Conservation (phyloP, 2,113 vertebrate genomes). For the Astur gentilis region DNA sequence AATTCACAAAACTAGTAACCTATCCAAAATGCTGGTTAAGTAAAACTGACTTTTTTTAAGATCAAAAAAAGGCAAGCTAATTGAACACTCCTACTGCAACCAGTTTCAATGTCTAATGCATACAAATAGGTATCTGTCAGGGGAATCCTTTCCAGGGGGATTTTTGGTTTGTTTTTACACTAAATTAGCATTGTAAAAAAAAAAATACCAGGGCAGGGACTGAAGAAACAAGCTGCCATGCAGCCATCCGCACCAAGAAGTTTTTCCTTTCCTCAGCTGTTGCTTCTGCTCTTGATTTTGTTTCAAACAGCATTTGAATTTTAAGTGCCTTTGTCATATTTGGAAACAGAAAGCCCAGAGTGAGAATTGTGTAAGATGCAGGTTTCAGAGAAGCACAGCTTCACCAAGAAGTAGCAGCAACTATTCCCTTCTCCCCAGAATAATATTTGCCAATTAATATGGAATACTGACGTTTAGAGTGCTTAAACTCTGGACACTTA, state of each 20-base stretch:
- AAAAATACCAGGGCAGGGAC: not conserved
- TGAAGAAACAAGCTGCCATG: not conserved
- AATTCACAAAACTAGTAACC: not conserved
- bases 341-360: not conserved
- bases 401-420: not conserved
- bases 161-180: not conserved
- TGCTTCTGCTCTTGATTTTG: not conserved
- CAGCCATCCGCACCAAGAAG: not conserved
- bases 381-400: not conserved
- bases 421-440: not conserved
- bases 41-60: not conserved
- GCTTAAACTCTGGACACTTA: not conserved
- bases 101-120: not conserved
- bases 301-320: not conserved
- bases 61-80: not conserved
- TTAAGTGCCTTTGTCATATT: not conserved
- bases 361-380: not conserved
- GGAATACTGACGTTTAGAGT: not conserved
- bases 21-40: not conserved
- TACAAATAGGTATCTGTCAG: not conserved
- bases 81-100: not conserved
- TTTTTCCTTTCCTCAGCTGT: not conserved
- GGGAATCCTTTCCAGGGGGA: not conserved
- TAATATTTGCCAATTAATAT: not conserved
- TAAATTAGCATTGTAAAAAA: not conserved